Evolutionary conservation across 2,888 invertebrate species (phyloP).

Genomic region (Colostygia pectinataria): DNA sequence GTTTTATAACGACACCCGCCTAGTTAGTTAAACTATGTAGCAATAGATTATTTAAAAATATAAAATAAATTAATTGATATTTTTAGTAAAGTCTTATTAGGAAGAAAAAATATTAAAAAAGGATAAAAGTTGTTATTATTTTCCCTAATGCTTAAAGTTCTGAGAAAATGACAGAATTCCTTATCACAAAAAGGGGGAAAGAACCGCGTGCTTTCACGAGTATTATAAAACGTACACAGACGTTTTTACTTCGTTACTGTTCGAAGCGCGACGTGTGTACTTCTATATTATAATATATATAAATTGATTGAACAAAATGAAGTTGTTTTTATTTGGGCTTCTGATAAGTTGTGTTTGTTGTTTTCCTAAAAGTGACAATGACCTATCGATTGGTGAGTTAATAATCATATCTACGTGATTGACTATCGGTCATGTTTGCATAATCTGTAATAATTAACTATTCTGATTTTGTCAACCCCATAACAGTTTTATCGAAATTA

Average conservation of each 20-base stretch:
- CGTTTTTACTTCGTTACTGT: not conserved
- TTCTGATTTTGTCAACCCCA: too few relatives aligned
- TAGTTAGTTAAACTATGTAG: too few relatives aligned
- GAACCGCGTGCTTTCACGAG: conserved; percentile 7
- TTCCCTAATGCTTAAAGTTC: not conserved
- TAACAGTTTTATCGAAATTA: too few relatives aligned
- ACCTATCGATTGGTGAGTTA: conserved; percentile 7
- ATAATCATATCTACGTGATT: too few relatives aligned
- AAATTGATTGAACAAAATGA: conserved; percentile 3
- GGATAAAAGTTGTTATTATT: too few relatives aligned
- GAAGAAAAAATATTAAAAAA: too few relatives aligned
- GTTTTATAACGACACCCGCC: too few relatives aligned
- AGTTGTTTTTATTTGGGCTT: conserved; percentile 1
- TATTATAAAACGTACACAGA: not conserved
- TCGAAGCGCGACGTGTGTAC: conserved; percentile 7
- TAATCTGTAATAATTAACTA: too few relatives aligned
- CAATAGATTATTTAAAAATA: too few relatives aligned
- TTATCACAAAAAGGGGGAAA: conserved; percentile 14
- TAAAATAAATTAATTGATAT: too few relatives aligned
- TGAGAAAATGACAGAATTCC: not conserved
- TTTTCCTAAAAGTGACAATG: not conserved
- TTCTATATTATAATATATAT: not conserved
- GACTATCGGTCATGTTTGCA: too few relatives aligned
- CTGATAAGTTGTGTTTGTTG: conserved; percentile 7
- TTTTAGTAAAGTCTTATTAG: too few relatives aligned